A percentile compares a stretch with the other conserved stretches of the same genome.
phyloP scores from a whole-genome alignment of 2,888 invertebrate genomes.

The Crocallis elinguaria region DNA sequence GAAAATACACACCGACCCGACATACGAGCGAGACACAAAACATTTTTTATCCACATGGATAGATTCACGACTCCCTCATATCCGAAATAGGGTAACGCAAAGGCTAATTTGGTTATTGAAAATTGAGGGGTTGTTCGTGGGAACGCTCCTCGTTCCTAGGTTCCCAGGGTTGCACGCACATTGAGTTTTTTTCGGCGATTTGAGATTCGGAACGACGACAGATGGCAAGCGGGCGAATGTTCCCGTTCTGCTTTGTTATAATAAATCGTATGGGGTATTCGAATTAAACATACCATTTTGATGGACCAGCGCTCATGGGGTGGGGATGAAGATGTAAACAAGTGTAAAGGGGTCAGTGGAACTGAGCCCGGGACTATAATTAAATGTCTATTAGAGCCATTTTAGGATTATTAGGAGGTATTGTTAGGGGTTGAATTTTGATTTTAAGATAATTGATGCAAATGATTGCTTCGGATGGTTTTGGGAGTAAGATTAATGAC shows the following conservation, averaged over 20 bases:
- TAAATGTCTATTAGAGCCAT: slow-evolving; percentile 82
- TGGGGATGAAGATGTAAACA: slow-evolving; percentile 83
- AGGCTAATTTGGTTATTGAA: slow-evolving; percentile 86
- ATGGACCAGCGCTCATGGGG: slow-evolving; percentile 75
- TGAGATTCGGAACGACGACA: slow-evolving; percentile 83
- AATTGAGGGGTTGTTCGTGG: slow-evolving; percentile 87
- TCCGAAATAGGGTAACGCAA: slow-evolving; percentile 85
- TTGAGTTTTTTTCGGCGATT: slow-evolving; percentile 81
- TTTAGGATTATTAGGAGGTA: slow-evolving; percentile 76
- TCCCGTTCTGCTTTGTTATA: slow-evolving; percentile 80
- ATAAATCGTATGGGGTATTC: slow-evolving; percentile 82
- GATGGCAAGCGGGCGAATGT: slow-evolving; percentile 82
- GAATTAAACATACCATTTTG: slow-evolving; percentile 83
- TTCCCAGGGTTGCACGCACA: slow-evolving; percentile 87
- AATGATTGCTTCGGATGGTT: slow-evolving; percentile 54
- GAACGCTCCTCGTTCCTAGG: slow-evolving; percentile 86
- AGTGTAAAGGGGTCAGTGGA: slow-evolving; percentile 84
- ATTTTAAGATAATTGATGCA: slow-evolving; percentile 65
- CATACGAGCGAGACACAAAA: slow-evolving; percentile 62
- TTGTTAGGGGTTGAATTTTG: slow-evolving; percentile 68
- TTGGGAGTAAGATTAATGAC: slow-evolving; percentile 49
- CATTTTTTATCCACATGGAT: slow-evolving; percentile 81
- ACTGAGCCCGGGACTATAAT: slow-evolving; percentile 71
- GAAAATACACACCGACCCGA: slow-evolving; percentile 57
- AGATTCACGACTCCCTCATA: slow-evolving; percentile 84